Base-by-base conservation (phyloP, 2,113 vertebrate genomes). In the Osmerus mordax region DNA sequence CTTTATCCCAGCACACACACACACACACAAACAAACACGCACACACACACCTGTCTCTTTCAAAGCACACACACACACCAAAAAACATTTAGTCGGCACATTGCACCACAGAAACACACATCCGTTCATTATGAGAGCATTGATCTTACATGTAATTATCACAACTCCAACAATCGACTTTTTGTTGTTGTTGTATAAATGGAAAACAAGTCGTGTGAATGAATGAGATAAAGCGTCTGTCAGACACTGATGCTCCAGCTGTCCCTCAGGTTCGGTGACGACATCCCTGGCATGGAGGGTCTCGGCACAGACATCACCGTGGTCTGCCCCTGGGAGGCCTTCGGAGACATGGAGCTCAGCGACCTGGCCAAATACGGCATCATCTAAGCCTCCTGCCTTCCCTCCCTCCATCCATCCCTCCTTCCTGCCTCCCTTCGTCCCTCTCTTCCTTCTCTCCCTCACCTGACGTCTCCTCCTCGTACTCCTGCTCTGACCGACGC, bases 281-380 rank as follows among this genome's bases (percentile, higher is more conserved):
- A 99, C 70, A 98, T 98, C 74, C 97, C 97, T 15, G 96, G 96
- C 84, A 98, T 98, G 97, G 97, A 98, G 80, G 97, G 97, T 4
- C 92, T 98, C 3, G 97, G 97, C 90, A 93, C 90, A 52, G 97
- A 99, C 83, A 95, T 98, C 93, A 96, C 96, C 0, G 97, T 99
- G 82, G 97, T 99, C 78, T 99, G 97, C 83, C 97, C 97, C 23
- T 99, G 97, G 97, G 96, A 99, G 78, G 97, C 97, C 76, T 99
- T 98, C 76, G 98, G 94, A 71, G 97, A 98, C 88, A 93, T 98
- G 95, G 96, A 99, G 89, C 95, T 99, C 83, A 96, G 96, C 52
- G 97, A 98, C 82, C 86, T 98, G 91, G 97, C 96, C 70, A 97
- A 99, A 90, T 98, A 97, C 0, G 97, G 97, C 76, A 99, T 99